phyloP scores from a whole-genome alignment of 2,888 invertebrate genomes.

The Uloborus plumipes region DNA sequence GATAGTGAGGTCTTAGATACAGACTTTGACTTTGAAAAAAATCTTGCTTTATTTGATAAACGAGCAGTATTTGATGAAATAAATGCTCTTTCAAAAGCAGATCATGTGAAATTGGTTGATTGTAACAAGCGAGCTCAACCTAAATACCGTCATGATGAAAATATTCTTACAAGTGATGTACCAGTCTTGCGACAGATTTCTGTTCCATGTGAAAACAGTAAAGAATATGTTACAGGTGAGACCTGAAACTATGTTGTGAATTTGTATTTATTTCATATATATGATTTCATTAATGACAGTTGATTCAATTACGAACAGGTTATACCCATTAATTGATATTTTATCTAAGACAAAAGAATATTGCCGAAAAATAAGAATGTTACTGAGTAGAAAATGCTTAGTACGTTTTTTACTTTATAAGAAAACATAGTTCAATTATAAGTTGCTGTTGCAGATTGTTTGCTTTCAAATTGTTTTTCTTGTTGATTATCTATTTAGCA shows the following conservation, averaged over 20 bases:
- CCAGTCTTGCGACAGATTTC: constrained; percentile 79
- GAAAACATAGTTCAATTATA: too few relatives aligned
- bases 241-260: not conserved
- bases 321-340: too few relatives aligned
- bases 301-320: too few relatives aligned
- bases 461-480: too few relatives aligned
- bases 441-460: too few relatives aligned
- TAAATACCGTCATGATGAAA: constrained; percentile 87
- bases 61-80: constrained; percentile 83
- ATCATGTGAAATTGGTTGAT: constrained; percentile 75
- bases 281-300: too few relatives aligned
- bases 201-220: constrained; percentile 77
- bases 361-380: too few relatives aligned
- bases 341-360: too few relatives aligned
- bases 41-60: constrained; percentile 91
- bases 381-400: too few relatives aligned
- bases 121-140: constrained; percentile 68
- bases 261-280: too few relatives aligned
- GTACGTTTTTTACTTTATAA: too few relatives aligned
- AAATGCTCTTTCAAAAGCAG: constrained; percentile 77
- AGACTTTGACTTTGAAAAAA: constrained; percentile 96
- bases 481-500: too few relatives aligned
- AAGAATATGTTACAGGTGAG: constrained; percentile 79
- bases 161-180: constrained; percentile 80
- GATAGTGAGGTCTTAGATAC: constrained; percentile 78